Evolutionary conservation across 2,113 vertebrate genomes (phyloP).

Genomic region (Engraulis encrasicolus): DNA sequence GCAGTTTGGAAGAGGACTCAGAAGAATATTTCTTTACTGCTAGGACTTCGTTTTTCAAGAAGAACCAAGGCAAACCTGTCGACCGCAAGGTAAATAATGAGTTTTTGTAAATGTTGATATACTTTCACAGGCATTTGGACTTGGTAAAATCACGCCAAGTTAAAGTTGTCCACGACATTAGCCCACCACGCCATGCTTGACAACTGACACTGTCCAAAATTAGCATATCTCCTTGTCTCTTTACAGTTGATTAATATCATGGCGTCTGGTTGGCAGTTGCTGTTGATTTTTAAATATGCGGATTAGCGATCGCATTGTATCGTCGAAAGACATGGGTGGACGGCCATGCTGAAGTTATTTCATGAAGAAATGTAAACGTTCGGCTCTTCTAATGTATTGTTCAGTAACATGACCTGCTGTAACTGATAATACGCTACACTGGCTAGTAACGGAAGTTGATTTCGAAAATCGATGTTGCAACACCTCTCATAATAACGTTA

Average conservation of each 20-base stretch:
- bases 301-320: neutral
- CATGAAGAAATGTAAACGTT: neutral
- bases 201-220: neutral
- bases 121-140: neutral
- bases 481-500: neutral
- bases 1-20: constrained; percentile 93
- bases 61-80: constrained; percentile 80
- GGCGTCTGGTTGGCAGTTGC: neutral
- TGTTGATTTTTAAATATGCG: neutral
- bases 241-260: neutral
- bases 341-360: neutral
- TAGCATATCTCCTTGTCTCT: neutral
- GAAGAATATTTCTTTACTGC: constrained; percentile 98
- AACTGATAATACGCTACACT: neutral
- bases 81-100: constrained; percentile 75
- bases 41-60: constrained; percentile 93
- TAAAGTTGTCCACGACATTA: neutral
- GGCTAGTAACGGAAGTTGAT: neutral
- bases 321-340: neutral
- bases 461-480: neutral
- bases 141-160: neutral
- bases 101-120: neutral
- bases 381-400: neutral
- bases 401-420: neutral
- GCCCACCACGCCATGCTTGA: neutral